A percentile compares a stretch with the other conserved stretches of the same genome.
Evolutionary conservation across 2,113 vertebrate genomes (phyloP).

Genomic region (Pristiophorus japonicus): DNA sequence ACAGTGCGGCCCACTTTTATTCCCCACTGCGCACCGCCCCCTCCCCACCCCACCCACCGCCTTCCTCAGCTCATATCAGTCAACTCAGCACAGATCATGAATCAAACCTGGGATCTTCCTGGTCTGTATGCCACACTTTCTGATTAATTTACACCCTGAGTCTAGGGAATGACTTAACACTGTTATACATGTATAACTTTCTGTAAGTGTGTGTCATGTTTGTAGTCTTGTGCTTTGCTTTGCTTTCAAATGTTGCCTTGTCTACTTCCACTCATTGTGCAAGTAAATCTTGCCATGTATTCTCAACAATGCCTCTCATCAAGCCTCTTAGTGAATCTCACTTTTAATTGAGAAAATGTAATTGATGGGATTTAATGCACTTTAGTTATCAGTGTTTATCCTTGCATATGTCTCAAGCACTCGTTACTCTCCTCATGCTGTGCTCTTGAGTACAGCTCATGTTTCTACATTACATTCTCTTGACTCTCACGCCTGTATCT

Average conservation of each 20-base stretch:
- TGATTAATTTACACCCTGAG: neutral
- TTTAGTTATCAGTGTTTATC: conserved; percentile 12
- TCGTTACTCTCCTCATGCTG: conserved; percentile 36
- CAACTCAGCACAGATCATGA: neutral
- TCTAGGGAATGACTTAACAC: neutral
- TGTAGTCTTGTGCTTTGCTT: neutral
- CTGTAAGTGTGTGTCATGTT: neutral
- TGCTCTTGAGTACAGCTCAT: neutral
- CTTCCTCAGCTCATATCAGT: neutral
- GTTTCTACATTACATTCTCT: conserved; percentile 17
- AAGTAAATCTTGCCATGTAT: conserved; percentile 22
- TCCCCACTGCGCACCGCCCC: neutral
- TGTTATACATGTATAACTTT: neutral
- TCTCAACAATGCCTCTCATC: conserved; percentile 32
- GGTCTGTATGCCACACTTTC: neutral
- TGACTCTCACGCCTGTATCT: neutral
- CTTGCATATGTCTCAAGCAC: conserved; percentile 30
- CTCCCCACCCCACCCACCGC: too few relatives aligned
- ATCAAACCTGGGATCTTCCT: neutral
- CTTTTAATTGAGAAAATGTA: conserved; percentile 31
- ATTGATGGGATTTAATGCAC: conserved; percentile 26
- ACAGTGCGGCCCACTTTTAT: neutral
- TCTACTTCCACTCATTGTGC: neutral
- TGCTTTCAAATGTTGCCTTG: neutral
- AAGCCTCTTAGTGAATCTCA: conserved; percentile 20